phyloP scores from a whole-genome alignment of 1,140 invertebrate genomes.

The Brachionus angularis region DNA sequence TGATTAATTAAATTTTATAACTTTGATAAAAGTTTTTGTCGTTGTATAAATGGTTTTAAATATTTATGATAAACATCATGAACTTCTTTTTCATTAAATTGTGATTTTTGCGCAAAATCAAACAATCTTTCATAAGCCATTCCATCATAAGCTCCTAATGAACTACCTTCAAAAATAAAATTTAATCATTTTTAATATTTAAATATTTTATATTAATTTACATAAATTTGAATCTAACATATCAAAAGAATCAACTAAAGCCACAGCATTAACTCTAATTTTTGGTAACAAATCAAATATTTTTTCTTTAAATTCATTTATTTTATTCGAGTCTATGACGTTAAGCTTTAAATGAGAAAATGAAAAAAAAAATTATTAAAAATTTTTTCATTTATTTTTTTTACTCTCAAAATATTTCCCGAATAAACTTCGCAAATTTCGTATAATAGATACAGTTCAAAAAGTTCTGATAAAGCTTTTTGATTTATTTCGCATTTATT shows the following conservation, averaged over 20 bases:
- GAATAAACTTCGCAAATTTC: not conserved
- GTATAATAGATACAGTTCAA: not conserved
- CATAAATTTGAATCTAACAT: slow-evolving; percentile 39
- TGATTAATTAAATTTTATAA: not conserved
- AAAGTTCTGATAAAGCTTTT: too few relatives aligned
- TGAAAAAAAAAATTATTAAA: not conserved
- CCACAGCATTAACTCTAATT: slow-evolving; percentile 13
- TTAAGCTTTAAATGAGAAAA: not conserved
- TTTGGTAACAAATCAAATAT: slow-evolving; percentile 13
- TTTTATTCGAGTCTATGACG: not conserved
- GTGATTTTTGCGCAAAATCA: slow-evolving; percentile 76
- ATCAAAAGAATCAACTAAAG: slow-evolving; percentile 30
- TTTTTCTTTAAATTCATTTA: slow-evolving; percentile 23
- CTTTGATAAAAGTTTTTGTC: not conserved
- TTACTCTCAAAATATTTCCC: not conserved
- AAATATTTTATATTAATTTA: too few relatives aligned
- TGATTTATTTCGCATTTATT: too few relatives aligned
- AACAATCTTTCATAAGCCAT: slow-evolving; percentile 82
- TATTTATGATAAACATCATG: slow-evolving; percentile 38
- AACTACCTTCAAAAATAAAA: slow-evolving; percentile 60
- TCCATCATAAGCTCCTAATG: slow-evolving; percentile 81
- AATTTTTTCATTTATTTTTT: not conserved
- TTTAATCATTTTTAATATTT: not conserved
- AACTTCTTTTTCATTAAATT: slow-evolving; percentile 70
- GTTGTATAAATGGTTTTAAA: not conserved